Evolutionary conservation across 2,797 vertebrate genomes (phyloP), one percentile per base, ranked within the genome.

Genomic region (Trachops cirrhosus): DNA sequence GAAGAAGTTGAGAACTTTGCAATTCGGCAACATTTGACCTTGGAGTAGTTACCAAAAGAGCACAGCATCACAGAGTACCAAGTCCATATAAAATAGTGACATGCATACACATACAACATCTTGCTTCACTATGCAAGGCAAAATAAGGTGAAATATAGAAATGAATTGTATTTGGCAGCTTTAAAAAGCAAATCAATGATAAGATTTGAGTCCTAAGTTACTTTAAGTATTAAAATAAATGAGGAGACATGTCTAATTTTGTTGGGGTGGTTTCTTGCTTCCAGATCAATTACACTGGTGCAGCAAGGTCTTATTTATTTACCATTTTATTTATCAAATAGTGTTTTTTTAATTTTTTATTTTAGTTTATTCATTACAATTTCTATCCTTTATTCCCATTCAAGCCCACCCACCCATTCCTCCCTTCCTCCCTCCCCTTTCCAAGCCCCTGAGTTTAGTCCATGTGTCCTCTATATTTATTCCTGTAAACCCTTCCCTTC

Each of bases 221-320:
- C 50, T 75, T 9, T 29, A 75, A 86, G 82, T 32, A 6, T 34
- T 73, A 86, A 78, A 39, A 59, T 75, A n/a, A 39, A 24, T 59
- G n/a, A 29, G 29, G 34, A 46, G 34, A 79, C 29, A 26, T 5
- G 29, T 46, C 78, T 29, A 9, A 79, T 88, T 67, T 93, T 12
- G 15, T 3, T 11, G 24, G 24, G 46, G n/a, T 26, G 5, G 4
- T 34, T 12, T 14, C 9, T 5, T 1, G 10, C 6, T 93, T 70
- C 26, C 24, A 48, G 44, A 73, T 57, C 9, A 16, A 26, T 77
- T 52, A 39, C 64, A 46, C 88, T 29, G 37, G 3, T 15, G 9
- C 59, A 57, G 24, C 22, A 77, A 41, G 26, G 48, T 77, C 16
- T 93, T 91, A 50, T 57, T 93, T 92, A 44, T 57, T 86, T 75